These are phyloP conservation scores for Rhodeus uyekii DNA, from an alignment of 2,797 vertebrate genomes.

Conservation along the genomic window DNA sequence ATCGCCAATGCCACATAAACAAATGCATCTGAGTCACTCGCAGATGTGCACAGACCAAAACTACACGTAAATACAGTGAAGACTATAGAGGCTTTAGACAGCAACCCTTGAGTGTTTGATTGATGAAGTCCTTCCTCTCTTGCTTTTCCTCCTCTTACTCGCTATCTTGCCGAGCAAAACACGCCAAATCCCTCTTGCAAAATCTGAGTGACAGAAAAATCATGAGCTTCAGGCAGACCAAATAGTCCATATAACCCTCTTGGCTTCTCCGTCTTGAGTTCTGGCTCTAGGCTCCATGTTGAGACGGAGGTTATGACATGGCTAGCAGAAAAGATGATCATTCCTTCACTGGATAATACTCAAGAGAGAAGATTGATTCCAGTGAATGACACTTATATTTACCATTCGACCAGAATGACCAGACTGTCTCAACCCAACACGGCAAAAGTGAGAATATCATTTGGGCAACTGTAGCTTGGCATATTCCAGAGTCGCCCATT, in stretches of 20 bases:
- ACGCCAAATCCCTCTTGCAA: slow-evolving; percentile 51
- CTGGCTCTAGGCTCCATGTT: slow-evolving; percentile 23
- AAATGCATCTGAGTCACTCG: slow-evolving; percentile 3
- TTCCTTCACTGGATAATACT: slow-evolving; percentile 37
- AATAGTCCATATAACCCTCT: slow-evolving; percentile 46
- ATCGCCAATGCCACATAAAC: slow-evolving; percentile 32
- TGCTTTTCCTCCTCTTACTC: background rate
- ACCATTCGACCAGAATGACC: background rate
- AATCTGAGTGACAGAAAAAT: slow-evolving; percentile 50
- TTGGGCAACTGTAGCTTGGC: background rate
- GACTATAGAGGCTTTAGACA: slow-evolving; percentile 39
- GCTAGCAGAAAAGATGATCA: slow-evolving; percentile 59
- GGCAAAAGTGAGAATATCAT: background rate
- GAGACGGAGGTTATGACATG: slow-evolving; percentile 50
- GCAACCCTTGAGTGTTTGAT: slow-evolving; percentile 41
- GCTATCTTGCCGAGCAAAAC: slow-evolving; percentile 6
- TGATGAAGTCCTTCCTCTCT: slow-evolving; percentile 41
- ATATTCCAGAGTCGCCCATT: background rate
- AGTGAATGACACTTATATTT: background rate
- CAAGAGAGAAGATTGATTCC: slow-evolving; percentile 22
- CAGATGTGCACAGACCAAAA: slow-evolving; percentile 18
- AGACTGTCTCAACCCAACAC: background rate
- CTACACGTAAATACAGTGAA: slow-evolving; percentile 25
- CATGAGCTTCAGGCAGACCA: slow-evolving; percentile 50
- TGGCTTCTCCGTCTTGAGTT: slow-evolving; percentile 25